phyloP scores from a whole-genome alignment of 2,888 invertebrate genomes.

The Thecophora atra region DNA sequence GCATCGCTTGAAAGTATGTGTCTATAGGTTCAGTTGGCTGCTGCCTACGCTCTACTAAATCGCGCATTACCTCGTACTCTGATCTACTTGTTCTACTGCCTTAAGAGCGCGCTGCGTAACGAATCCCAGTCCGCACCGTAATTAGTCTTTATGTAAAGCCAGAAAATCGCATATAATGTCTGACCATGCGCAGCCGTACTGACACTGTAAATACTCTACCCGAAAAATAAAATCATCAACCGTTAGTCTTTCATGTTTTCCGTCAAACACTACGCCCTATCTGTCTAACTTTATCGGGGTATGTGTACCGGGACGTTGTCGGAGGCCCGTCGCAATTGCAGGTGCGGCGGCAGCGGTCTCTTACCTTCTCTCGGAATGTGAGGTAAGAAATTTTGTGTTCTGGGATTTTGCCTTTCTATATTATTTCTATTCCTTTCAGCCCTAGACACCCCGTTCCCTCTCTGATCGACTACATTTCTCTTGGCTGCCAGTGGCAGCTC shows the following conservation, averaged over 20 bases:
- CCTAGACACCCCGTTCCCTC: background rate
- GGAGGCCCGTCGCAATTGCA: no score
- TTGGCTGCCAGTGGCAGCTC: background rate
- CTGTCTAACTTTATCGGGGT: constrained; percentile 7
- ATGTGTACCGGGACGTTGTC: no score
- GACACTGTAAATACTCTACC: constrained; percentile 15
- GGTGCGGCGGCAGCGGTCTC: no score
- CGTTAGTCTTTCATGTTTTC: background rate
- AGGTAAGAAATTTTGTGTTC: no score
- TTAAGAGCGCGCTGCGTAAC: background rate
- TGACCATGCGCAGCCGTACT: constrained; percentile 3
- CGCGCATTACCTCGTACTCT: constrained; percentile 21
- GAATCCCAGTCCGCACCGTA: background rate
- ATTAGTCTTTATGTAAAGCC: constrained; percentile 19
- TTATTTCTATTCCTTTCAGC: no score
- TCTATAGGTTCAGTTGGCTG: constrained; percentile 4
- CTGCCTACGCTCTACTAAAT: constrained; percentile 26
- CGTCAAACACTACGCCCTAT: constrained; percentile 26
- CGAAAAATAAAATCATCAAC: constrained; percentile 36
- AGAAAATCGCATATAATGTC: constrained; percentile 30
- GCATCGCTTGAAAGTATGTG: constrained; percentile 4
- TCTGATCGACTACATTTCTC: background rate
- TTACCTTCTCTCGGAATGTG: no score
- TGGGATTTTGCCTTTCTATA: no score
- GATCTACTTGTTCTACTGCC: constrained; percentile 14